phyloP scores from a whole-genome alignment of 2,113 vertebrate species.

The Rostratula benghalensis region DNA sequence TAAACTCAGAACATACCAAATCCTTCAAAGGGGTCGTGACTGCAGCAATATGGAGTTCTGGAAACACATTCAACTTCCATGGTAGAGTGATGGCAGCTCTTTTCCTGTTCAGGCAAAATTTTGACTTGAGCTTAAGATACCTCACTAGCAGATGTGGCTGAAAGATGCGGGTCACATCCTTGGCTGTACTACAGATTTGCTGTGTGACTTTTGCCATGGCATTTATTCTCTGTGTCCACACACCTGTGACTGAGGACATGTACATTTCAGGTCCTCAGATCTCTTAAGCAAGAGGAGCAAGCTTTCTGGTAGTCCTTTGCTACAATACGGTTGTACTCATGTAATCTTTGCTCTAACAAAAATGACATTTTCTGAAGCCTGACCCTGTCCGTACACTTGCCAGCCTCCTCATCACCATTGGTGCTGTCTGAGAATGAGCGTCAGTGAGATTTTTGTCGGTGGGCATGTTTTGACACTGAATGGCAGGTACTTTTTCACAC shows the following conservation, averaged over 20 bases:
- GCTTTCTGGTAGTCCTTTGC: not conserved
- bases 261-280: not conserved
- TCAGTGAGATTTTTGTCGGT: not conserved
- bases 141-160: not conserved
- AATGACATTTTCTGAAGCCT: not conserved
- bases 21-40: slow-evolving; percentile 28
- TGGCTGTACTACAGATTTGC: not conserved
- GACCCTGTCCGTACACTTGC: not conserved
- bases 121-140: not conserved
- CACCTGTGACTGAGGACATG: not conserved
- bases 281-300: not conserved
- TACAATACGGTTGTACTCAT: not conserved
- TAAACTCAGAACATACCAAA: not conserved
- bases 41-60: slow-evolving; percentile 51
- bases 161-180: not conserved
- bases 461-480: not conserved
- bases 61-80: not conserved
- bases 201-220: fast-evolving
- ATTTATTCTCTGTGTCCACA: not conserved
- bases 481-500: not conserved
- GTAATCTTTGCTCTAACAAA: not conserved
- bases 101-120: not conserved
- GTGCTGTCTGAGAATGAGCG: not conserved
- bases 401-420: not conserved
- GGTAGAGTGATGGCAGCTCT: not conserved